Evolutionary conservation across 2,797 vertebrate genomes (phyloP).

Genomic region (Falco rusticolus): DNA sequence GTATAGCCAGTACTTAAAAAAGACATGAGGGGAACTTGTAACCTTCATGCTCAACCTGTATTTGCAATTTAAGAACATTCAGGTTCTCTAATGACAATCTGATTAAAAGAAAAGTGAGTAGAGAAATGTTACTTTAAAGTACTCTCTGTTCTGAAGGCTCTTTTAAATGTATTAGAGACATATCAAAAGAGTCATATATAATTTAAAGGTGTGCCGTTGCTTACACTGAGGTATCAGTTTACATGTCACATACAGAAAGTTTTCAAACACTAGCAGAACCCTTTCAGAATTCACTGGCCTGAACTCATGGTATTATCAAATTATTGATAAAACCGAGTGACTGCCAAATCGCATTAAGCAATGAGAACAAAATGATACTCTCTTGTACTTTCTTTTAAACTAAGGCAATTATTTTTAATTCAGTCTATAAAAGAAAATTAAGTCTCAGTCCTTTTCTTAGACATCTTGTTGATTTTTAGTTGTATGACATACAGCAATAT

Average conservation of each 20-base stretch:
- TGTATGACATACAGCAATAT: not conserved
- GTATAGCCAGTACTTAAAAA: not conserved
- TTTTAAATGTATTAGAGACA: constrained; percentile 13
- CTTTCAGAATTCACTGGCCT: constrained; percentile 19
- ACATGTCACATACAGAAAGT: constrained; percentile 26
- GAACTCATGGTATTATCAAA: not conserved
- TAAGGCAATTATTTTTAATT: not conserved
- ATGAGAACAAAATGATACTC: not conserved
- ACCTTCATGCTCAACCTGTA: not conserved
- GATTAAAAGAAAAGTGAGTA: not conserved
- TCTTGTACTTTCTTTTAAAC: not conserved
- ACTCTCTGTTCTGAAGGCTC: constrained; percentile 19
- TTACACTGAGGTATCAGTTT: constrained; percentile 33
- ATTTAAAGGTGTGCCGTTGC: constrained; percentile 15
- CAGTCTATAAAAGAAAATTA: not conserved
- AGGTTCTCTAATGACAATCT: not conserved
- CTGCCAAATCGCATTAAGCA: not conserved
- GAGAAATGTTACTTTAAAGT: not conserved
- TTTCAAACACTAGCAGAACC: constrained; percentile 55
- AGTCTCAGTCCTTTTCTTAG: not conserved
- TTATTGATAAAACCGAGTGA: not conserved
- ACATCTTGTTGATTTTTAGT: not conserved
- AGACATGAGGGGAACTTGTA: not conserved
- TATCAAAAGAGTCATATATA: constrained; percentile 11
- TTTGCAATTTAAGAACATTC: not conserved